Conservation (phyloP, 2,888 invertebrate species). For the Hyppa rectilinea region DNA sequence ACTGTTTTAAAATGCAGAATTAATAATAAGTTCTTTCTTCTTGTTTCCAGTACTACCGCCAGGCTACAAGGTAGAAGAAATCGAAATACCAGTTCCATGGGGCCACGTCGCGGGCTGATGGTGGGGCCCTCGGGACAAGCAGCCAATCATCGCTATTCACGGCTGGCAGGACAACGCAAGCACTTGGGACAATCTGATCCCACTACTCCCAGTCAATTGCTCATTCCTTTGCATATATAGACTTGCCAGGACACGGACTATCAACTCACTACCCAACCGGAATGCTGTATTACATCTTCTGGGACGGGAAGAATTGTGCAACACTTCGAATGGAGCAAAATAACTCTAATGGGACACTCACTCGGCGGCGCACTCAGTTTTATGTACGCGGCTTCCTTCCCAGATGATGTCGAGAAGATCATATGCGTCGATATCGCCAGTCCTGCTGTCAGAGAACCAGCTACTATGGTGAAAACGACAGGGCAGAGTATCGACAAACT, state of each 20-base stretch:
- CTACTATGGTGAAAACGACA: conserved; percentile 89
- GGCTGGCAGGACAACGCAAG: conserved; percentile 97
- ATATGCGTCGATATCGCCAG: conserved; percentile 95
- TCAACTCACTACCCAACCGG: conserved; percentile 94
- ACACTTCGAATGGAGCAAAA: conserved; percentile 94
- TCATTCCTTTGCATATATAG: conserved; percentile 95
- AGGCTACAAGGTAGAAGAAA: conserved; percentile 90
- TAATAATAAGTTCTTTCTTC: conserved; percentile 27
- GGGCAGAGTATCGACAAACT: conserved; percentile 92
- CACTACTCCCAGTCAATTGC: conserved; percentile 91
- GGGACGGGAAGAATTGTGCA: conserved; percentile 95
- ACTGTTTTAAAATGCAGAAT: background rate
- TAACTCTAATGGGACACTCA: conserved; percentile 94
- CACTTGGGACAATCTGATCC: conserved; percentile 95
- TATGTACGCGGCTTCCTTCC: conserved; percentile 94
- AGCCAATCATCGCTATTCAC: conserved; percentile 95
- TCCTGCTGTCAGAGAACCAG: conserved; percentile 92
- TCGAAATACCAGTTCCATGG: conserved; percentile 95
- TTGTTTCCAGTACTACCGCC: conserved; percentile 81
- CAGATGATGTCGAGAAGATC: conserved; percentile 92
- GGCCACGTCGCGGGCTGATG: conserved; percentile 95
- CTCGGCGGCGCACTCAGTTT: conserved; percentile 95
- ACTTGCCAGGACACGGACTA: conserved; percentile 95
- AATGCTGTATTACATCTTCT: conserved; percentile 94
- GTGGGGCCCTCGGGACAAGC: conserved; percentile 94